Base-by-base conservation (phyloP, 1,140 invertebrate genomes). In the Tetraneura akinire region DNA sequence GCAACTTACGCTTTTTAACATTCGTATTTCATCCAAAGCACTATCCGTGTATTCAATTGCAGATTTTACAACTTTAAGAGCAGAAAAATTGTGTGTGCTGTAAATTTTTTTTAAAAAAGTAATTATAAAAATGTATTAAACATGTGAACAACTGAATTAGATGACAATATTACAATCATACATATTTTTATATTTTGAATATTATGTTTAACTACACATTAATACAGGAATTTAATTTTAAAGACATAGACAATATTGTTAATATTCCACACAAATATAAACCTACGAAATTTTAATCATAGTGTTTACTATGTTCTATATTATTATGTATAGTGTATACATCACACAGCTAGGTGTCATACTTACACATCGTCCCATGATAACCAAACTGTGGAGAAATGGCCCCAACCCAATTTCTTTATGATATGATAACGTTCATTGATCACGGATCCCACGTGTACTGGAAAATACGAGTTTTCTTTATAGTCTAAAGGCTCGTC, bases 11-110 rank as follows among this genome's bases (percentile, higher is more conserved):
- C 87, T 88, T 88, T 88, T 88, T n/a, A 92, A 86, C 81, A 92
- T 84, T 85, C 91, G 91, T 81, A 93, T 92, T 87, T 93, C 92
- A 87, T 93, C 92, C 45, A 92, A 82, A n/a, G 92, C 92, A n/a
- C 92, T 91, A 84, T 93, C 92, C 76, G 91, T 91, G 83, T 93
- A 93, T 84, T 93, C 91, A 53, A 88, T 86, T 21, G 91, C 91
- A 86, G 91, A 92, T 85, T 93, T 93, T 16, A 93, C 91, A 32
- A 93, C 91, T 86, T 93, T 93, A 55, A 93, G 84, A 14, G 91
- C 92, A 10, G 92, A 91, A 87, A 92, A 92, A 76, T 89, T 84
- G 84, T 90, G 89, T n/a, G 84, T 86, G 81, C 90, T 91, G 85
- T 64, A 88, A 86, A 82, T 29, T 5, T 0, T n/a, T n/a, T n/a